Percentiles rank a stretch among this genome's conserved stretches.
Evolutionary conservation across 2,797 vertebrate species (phyloP).

Genomic region (Fratercula arctica): DNA sequence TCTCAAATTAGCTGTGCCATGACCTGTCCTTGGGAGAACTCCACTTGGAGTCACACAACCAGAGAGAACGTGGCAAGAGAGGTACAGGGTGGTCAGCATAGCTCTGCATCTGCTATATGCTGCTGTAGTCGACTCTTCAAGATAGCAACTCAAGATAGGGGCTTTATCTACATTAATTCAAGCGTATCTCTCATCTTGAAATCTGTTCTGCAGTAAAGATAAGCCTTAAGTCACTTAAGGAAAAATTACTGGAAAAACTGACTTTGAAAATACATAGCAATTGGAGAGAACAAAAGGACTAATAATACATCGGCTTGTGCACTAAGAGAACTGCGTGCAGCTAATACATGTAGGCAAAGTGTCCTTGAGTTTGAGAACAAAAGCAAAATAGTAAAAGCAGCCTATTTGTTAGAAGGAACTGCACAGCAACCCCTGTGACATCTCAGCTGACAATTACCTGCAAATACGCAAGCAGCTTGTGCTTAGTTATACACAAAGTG

Average conservation of each 20-base stretch:
- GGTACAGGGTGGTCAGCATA: not conserved
- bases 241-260: not conserved
- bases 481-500: not conserved
- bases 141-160: not conserved
- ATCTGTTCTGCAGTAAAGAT: not conserved
- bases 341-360: not conserved
- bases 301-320: not conserved
- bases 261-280: not conserved
- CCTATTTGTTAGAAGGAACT: not conserved
- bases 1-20: constrained; percentile 1
- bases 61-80: not conserved
- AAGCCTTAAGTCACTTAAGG: not conserved
- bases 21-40: not conserved
- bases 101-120: not conserved
- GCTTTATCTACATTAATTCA: not conserved
- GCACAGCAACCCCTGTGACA: not conserved
- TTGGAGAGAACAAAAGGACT: not conserved
- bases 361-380: not conserved
- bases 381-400: not conserved
- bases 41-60: not conserved
- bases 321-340: not conserved
- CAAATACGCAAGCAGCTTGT: not conserved
- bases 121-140: not conserved
- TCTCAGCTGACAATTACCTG: not conserved
- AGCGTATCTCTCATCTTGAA: not conserved